Conservation (phyloP, 2,888 invertebrate species). For the Chrysodeixis includens region DNA sequence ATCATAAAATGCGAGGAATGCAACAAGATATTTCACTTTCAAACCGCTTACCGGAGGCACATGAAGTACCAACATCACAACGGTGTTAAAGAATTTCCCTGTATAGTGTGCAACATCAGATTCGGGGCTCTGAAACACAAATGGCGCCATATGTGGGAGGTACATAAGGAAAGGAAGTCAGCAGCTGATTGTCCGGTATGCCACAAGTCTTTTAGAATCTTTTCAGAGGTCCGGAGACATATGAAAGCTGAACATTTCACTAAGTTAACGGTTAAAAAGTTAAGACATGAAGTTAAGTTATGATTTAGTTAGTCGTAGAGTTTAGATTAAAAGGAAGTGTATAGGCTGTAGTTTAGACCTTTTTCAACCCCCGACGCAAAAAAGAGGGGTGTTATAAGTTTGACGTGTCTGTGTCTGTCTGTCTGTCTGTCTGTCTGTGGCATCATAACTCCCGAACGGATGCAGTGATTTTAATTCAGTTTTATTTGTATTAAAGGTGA, state of each 20-base stretch:
- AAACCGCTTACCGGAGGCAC: slow-evolving; percentile 58
- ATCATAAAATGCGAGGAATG: slow-evolving; percentile 61
- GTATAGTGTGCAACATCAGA: slow-evolving; percentile 54
- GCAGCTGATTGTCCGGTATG: slow-evolving; percentile 72
- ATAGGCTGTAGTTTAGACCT: too few species aligned
- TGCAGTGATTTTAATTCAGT: too few species aligned
- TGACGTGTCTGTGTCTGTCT: too few species aligned
- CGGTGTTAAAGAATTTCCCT: slow-evolving; percentile 15
- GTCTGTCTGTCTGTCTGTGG: too few species aligned
- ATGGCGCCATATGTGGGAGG: slow-evolving; percentile 75
- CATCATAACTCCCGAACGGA: too few species aligned
- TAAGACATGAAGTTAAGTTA: too few species aligned
- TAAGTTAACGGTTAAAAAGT: too few species aligned
- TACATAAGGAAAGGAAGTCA: slow-evolving; percentile 60
- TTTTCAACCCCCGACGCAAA: too few species aligned
- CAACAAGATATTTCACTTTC: slow-evolving; percentile 54
- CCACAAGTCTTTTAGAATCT: slow-evolving; percentile 61
- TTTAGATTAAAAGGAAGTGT: too few species aligned
- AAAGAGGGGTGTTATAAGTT: too few species aligned
- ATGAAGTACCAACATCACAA: slow-evolving; percentile 24
- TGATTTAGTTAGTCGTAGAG: too few species aligned
- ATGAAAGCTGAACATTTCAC: slow-evolving; percentile 13
- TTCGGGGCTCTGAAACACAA: slow-evolving; percentile 54
- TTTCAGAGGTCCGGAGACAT: slow-evolving; percentile 63
- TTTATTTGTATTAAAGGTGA: too few species aligned